phyloP scores from a whole-genome alignment of 2,888 invertebrate genomes.

The Leptinotarsa tumamoca region DNA sequence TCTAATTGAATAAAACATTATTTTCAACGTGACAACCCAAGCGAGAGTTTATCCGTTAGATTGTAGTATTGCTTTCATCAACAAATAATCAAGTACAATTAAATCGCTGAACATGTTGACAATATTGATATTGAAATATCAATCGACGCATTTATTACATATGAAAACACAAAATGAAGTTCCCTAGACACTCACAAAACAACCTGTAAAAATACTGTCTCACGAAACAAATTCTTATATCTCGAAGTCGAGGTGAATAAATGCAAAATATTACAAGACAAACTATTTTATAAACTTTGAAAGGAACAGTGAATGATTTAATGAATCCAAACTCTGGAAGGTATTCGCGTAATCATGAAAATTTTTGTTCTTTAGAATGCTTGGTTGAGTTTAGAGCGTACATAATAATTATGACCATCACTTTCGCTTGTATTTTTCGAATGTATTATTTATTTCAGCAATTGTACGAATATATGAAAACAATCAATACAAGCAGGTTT shows the following conservation, averaged over 20 bases:
- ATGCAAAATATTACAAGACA: background rate
- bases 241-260: background rate
- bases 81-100: background rate
- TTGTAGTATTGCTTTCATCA: background rate
- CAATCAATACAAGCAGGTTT: background rate
- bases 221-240: too few relatives aligned
- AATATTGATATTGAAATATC: too few relatives aligned
- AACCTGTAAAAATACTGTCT: too few relatives aligned
- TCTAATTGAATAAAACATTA: background rate
- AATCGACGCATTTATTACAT: background rate
- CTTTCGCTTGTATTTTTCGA: background rate
- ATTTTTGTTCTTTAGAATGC: background rate
- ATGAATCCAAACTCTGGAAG: too few relatives aligned
- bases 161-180: background rate
- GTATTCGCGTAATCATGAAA: background rate
- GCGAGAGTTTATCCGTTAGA: constrained; percentile 3
- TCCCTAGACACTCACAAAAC: too few relatives aligned
- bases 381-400: too few relatives aligned
- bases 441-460: background rate
- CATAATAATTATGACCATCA: background rate
- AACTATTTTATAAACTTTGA: background rate
- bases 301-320: background rate
- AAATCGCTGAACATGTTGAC: too few relatives aligned
- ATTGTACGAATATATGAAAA: background rate
- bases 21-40: constrained; percentile 12